A percentile compares a stretch with the other conserved stretches of the same genome.
Conservation (phyloP, 2,113 vertebrate genomes). For the Plecotus auritus region DNA sequence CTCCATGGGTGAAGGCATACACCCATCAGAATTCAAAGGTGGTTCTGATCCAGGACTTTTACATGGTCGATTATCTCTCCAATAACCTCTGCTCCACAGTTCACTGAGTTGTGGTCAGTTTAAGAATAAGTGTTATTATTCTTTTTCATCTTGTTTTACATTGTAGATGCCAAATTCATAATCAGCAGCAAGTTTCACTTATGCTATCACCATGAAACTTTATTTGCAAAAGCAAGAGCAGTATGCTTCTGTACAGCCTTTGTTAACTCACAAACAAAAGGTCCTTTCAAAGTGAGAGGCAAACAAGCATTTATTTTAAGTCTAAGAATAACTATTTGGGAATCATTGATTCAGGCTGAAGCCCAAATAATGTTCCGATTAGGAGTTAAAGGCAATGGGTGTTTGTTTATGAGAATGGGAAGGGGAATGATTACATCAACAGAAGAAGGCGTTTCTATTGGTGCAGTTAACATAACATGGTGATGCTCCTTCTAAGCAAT, state of each 20-base stretch:
- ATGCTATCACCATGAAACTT: neutral
- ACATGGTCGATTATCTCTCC: fast-evolving
- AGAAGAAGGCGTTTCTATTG: neutral
- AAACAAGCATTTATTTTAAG: neutral
- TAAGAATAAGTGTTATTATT: neutral
- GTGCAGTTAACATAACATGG: neutral
- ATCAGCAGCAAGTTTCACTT: neutral
- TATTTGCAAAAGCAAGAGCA: neutral
- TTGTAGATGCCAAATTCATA: neutral
- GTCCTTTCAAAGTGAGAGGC: neutral
- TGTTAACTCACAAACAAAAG: neutral
- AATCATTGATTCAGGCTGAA: neutral
- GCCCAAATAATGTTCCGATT: too few relatives aligned
- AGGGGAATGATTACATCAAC: too few relatives aligned
- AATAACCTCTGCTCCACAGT: neutral
- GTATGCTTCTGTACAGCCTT: neutral
- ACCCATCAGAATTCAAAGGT: neutral
- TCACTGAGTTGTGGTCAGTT: neutral
- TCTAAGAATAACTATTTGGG: neutral
- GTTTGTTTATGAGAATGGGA: neutral
- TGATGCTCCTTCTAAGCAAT: neutral
- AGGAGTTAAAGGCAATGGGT: neutral
- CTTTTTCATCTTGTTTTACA: neutral
- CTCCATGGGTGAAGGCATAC: too few relatives aligned
- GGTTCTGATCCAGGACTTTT: neutral